Base-by-base conservation (phyloP, 2,888 invertebrate genomes). In the Drosophila incognita region DNA sequence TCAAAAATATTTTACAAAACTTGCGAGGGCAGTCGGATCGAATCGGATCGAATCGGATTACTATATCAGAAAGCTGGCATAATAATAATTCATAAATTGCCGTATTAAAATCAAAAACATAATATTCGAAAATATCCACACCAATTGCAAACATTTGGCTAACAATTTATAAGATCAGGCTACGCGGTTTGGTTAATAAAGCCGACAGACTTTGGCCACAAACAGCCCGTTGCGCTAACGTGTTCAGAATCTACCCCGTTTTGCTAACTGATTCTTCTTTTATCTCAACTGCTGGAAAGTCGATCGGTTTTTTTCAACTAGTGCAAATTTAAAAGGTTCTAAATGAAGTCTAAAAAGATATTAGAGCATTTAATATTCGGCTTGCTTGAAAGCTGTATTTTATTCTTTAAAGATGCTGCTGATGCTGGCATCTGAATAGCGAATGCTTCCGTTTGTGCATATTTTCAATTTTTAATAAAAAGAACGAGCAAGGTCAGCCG, bases 401-500 rank as follows among this genome's bases (percentile, higher is more conserved):
- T 21, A 7, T 15, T 7, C 4, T 24, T 46, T 15, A 1, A 24
- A 24, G 46, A 21, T 21, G 21, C 40, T 18, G 53, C 27, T 13
- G 21, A 40, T 21, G 57, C 27, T 18, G 24, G n/a, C 21, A 15
- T 46, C 69, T 71, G 66, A 71, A 67, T 53, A 74, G 62, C 66
- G 63, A 57, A 36, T 56, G 54, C 58, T 54, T 61, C 15, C 76
- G 71, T 68, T 78, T 74, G 64, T 79, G 63, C 66, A 69, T 77
- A 65, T 72, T 63, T 48, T 78, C 61, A 72, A 67, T 79, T 79
- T 81, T 81, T 74, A 76, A 82, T 81, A 82, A 81, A 83, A 77
- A 81, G 66, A 69, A 54, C 62, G 69, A 60, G 56, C 82, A 82
- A 83, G 83, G 83, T 81, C 82, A 82, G 61, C 62, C 46, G 71